Conservation (phyloP, 37 sponge, comb jelly and placozoan genomes). For the Cliona cf. orientalis region DNA sequence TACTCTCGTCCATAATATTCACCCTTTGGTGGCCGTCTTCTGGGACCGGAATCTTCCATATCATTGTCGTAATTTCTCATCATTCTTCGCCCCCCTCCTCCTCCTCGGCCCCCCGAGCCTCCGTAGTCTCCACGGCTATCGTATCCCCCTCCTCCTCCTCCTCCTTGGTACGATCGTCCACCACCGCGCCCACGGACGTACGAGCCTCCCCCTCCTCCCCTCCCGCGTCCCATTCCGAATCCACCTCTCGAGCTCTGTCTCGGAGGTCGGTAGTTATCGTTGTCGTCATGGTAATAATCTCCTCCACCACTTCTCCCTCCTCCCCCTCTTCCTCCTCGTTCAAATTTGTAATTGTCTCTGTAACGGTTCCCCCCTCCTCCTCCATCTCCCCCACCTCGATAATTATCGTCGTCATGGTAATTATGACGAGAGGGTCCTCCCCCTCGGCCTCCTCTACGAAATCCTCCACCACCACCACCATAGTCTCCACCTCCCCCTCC, state of each 20-base stretch:
- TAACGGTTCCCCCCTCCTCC: neutral
- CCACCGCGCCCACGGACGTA: too few relatives aligned
- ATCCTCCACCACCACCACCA: neutral
- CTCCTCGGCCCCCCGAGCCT: neutral
- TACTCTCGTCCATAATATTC: too few relatives aligned
- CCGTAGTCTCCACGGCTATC: neutral
- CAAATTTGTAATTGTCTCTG: neutral
- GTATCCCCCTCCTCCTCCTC: slow-evolving; percentile 3
- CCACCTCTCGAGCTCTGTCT: neutral
- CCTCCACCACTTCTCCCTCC: neutral
- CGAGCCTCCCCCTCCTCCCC: slow-evolving; percentile 8
- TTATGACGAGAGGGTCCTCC: slow-evolving; percentile 10
- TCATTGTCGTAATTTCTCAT: too few relatives aligned
- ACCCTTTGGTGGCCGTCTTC: too few relatives aligned
- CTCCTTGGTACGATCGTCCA: too few relatives aligned
- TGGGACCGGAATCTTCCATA: too few relatives aligned
- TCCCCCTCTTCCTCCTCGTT: neutral
- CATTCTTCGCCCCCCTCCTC: slow-evolving; percentile 6
- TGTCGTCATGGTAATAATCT: neutral
- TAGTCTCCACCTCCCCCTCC: slow-evolving; percentile 9
- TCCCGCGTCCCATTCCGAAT: slow-evolving; percentile 3
- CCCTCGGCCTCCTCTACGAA: slow-evolving; percentile 18
- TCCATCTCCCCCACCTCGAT: slow-evolving; percentile 5
- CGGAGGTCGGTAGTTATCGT: neutral
- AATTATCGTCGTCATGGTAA: neutral